Evolutionary conservation across 2,797 vertebrate species (phyloP).

Genomic region (Pipistrellus nathusii): DNA sequence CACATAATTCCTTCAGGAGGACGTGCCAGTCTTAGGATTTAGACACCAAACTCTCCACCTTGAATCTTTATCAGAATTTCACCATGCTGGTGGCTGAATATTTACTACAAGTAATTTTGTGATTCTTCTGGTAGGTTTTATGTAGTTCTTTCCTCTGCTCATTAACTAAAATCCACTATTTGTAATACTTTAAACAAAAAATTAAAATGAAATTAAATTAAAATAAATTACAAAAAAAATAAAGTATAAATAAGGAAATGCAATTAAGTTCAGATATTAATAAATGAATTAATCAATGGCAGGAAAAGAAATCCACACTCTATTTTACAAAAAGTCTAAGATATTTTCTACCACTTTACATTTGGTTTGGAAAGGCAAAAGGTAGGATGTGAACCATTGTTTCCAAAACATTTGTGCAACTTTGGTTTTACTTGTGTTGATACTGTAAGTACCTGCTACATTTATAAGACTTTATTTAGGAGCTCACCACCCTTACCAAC

Average conservation of each 20-base stretch:
- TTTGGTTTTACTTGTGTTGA: constrained; percentile 21
- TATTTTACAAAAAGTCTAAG: not conserved
- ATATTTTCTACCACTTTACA: constrained; percentile 22
- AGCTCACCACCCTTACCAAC: not conserved
- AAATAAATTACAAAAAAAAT: too few relatives aligned
- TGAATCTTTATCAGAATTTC: constrained; percentile 53
- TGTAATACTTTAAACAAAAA: not conserved
- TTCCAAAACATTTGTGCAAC: not conserved
- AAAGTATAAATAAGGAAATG: too few relatives aligned
- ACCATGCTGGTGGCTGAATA: not conserved
- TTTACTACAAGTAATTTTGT: constrained; percentile 21
- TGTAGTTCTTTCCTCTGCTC: not conserved
- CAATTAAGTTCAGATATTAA: too few relatives aligned
- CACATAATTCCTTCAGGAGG: constrained; percentile 43
- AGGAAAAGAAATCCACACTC: not conserved
- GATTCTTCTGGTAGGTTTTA: not conserved
- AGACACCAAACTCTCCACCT: constrained; percentile 27
- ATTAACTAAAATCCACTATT: constrained; percentile 16
- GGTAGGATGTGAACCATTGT: not conserved
- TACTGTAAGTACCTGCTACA: not conserved
- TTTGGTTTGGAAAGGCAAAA: not conserved
- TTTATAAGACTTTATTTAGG: constrained; percentile 31
- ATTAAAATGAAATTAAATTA: too few relatives aligned
- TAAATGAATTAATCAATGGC: too few relatives aligned
- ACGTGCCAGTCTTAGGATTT: constrained; percentile 11